Conservation (phyloP, 2,113 vertebrate species). For the Octodon degus region DNA sequence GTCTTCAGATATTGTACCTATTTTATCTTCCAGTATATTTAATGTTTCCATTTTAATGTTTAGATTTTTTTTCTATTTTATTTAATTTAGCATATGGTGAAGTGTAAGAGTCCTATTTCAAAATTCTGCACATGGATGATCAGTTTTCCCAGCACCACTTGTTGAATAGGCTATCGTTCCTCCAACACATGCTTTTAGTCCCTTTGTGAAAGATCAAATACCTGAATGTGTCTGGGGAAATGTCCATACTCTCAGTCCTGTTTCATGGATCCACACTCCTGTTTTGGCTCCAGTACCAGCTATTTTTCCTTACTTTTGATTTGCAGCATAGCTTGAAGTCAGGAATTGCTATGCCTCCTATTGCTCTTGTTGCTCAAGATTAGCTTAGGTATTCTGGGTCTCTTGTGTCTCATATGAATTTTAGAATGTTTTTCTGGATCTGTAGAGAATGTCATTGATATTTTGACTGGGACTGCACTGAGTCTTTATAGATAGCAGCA, state of each 20-base stretch:
- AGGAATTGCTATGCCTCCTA: background rate
- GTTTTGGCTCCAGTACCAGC: background rate
- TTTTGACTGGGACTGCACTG: background rate
- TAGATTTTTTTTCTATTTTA: background rate
- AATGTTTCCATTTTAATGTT: background rate
- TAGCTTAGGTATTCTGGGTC: background rate
- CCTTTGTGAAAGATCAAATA: background rate
- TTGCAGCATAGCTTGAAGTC: background rate
- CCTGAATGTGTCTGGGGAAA: background rate
- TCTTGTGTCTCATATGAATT: background rate
- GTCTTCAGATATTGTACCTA: background rate
- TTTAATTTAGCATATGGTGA: background rate
- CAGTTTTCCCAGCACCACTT: background rate
- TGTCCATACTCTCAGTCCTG: background rate
- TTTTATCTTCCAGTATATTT: background rate
- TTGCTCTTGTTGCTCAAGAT: background rate
- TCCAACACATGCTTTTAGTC: background rate
- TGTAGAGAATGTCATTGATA: background rate
- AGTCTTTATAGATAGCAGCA: background rate
- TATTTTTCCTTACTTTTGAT: background rate
- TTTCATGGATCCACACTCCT: background rate
- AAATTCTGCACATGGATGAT: background rate
- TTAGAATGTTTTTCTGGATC: background rate
- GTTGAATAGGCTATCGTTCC: background rate
- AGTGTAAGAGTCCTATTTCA: background rate